Base-by-base conservation (phyloP, 2,888 invertebrate genomes). In the Carcina quercana region DNA sequence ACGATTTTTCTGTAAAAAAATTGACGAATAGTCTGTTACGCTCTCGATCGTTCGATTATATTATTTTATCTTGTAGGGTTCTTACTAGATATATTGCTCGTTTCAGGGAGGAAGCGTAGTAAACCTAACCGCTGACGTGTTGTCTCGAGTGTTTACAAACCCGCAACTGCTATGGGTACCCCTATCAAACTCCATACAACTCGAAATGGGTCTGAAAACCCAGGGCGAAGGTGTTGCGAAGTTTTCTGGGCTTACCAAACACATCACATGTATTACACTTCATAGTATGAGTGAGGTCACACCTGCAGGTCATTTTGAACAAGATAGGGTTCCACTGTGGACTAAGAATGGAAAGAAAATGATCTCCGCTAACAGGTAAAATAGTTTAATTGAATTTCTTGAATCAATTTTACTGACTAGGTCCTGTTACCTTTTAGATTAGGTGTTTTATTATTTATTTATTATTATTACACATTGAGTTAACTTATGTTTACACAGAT, bases 101-200 rank as follows among this genome's bases (percentile, higher is more conserved):
- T 67, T 85, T 33, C 66, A 93, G 91, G 89, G 91, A 47, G 96
- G 94, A 26, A 91, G 92, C 67, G 87, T 95, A 28, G 94, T 95
- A 0, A 91, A 95, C 68, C 70, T 97, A 13, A 93, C 92, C 0
- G 87, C 89, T 41, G 94, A 94, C 72, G 91, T 92, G 0, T 86
- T 93, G 30, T 78, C 88, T 43, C 85, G 87, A 63, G 76, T 93
- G 4, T 88, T 87, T 25, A 53, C 71, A 12, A 86, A 85, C 5
- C 84, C 87, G 1, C 87, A 89, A 37, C 67, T 92, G 1, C 65
- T 95, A 12, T 90, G 92, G 64, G 84, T 94, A 37, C 91, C 94
- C 0, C 58, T 96, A 15, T 87, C 89, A 8, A 89, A 88, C 37
- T 89, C 91, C 25, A 70, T 89, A 19, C 87, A 87, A 25, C 87